phyloP scores from a whole-genome alignment of 2,797 vertebrate genomes.

The Lophius americanus region DNA sequence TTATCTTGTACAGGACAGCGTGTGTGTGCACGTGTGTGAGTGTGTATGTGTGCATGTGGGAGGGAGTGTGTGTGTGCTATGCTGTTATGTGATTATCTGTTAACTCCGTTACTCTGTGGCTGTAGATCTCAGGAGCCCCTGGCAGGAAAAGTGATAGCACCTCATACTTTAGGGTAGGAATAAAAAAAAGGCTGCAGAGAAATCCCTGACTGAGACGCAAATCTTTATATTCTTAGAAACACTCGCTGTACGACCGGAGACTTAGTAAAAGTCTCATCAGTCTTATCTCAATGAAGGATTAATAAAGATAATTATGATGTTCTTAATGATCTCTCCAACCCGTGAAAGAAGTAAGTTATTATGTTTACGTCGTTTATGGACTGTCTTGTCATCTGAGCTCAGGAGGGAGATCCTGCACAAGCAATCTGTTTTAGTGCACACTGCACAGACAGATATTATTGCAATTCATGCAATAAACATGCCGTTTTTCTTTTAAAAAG shows the following conservation, averaged over 20 bases:
- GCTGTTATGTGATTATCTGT: constrained; percentile 59
- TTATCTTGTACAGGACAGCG: constrained; percentile 57
- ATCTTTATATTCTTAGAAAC: constrained; percentile 37
- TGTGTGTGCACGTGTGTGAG: constrained; percentile 26
- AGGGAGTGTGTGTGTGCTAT: constrained; percentile 16
- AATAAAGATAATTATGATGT: too few relatives aligned
- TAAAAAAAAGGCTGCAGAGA: constrained; percentile 16
- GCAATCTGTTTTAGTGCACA: too few relatives aligned
- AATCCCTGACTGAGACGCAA: constrained; percentile 9
- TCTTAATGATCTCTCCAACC: too few relatives aligned
- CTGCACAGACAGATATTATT: too few relatives aligned
- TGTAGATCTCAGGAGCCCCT: constrained; percentile 41
- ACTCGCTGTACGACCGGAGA: constrained; percentile 13
- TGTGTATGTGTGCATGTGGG: constrained; percentile 15
- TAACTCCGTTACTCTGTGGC: constrained; percentile 58
- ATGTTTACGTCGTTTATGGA: too few relatives aligned
- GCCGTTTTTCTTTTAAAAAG: too few relatives aligned
- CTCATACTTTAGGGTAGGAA: constrained; percentile 14
- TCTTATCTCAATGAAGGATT: too few relatives aligned
- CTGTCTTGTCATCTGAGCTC: too few relatives aligned
- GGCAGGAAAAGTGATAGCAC: constrained; percentile 37
- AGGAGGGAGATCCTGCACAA: too few relatives aligned
- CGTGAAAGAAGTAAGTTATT: too few relatives aligned
- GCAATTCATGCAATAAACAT: too few relatives aligned
- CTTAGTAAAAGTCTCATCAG: neutral